Evolutionary conservation across 30 jellyfish, hydroid and myxozoan genomes (phyloP).

Genomic region (Cassiopea andromeda): DNA sequence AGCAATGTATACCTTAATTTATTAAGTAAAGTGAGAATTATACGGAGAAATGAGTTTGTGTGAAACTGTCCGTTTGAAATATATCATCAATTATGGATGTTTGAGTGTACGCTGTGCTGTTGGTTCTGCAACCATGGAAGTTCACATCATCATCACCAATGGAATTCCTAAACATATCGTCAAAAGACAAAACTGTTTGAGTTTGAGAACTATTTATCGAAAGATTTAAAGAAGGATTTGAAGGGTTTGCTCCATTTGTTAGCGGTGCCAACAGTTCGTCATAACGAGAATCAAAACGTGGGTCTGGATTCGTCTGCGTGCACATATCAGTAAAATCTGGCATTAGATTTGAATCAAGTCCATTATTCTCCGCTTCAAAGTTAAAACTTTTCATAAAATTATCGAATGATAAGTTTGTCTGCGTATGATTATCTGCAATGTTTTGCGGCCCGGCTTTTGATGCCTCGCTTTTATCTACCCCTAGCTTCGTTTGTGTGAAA

Average conservation of each 20-base stretch:
- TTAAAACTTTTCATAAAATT: constrained; percentile 38
- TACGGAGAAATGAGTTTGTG: constrained; percentile 29
- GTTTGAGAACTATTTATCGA: constrained; percentile 30
- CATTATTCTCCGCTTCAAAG: constrained; percentile 34
- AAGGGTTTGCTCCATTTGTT: background rate
- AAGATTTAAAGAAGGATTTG: background rate
- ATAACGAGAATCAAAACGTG: constrained; percentile 39
- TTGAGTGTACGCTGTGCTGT: constrained; percentile 8
- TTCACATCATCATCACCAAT: constrained; percentile 16
- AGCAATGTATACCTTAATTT: too few relatives aligned
- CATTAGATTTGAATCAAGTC: constrained; percentile 46
- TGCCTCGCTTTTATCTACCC: constrained; percentile 22
- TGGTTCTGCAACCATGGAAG: background rate
- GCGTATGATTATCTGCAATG: constrained; percentile 66
- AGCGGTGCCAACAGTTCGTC: constrained; percentile 46
- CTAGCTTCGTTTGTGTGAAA: constrained; percentile 52
- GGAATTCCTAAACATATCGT: constrained; percentile 33
- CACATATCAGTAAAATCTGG: constrained; percentile 74
- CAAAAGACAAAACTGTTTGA: constrained; percentile 41
- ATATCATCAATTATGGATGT: constrained; percentile 32
- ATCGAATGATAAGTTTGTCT: constrained; percentile 62
- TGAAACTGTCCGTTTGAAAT: constrained; percentile 24
- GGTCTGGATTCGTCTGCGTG: constrained; percentile 74
- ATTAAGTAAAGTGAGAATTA: background rate
- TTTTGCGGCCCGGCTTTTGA: constrained; percentile 8